Evolutionary conservation across 1,140 invertebrate genomes (phyloP).

Genomic region (Heliothis subflexa): DNA sequence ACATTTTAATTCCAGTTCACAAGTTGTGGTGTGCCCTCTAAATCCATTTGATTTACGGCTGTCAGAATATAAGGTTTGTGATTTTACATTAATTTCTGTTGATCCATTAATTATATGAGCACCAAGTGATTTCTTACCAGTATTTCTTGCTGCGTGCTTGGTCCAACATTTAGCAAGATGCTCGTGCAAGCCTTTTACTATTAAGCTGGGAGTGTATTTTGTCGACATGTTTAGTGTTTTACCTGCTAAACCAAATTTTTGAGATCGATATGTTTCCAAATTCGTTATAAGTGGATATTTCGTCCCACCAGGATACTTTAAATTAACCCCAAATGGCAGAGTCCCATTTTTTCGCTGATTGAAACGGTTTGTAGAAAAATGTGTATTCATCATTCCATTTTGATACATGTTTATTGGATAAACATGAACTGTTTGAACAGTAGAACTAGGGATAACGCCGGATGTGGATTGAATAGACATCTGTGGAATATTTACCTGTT

Average conservation of each 20-base stretch:
- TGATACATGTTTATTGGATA: neutral
- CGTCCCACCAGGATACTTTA: neutral
- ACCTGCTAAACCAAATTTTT: conserved; percentile 24
- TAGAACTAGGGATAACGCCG: neutral
- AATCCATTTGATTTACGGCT: neutral
- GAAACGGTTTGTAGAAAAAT: neutral
- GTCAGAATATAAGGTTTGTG: neutral
- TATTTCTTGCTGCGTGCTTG: neutral
- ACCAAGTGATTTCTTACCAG: neutral
- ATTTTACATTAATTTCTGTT: neutral
- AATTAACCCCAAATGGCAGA: neutral
- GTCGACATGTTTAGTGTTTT: conserved; percentile 4
- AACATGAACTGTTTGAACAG: neutral
- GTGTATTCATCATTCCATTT: neutral
- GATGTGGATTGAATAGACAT: neutral
- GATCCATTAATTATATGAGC: neutral
- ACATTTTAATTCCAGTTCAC: neutral
- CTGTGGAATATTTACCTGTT: conserved; percentile 40
- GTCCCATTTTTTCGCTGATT: conserved; percentile 5
- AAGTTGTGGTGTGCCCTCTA: neutral
- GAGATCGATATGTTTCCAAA: neutral
- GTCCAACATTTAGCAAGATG: neutral
- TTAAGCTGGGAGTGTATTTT: neutral
- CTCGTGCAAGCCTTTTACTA: conserved; percentile 12
- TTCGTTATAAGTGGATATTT: neutral